Evolutionary conservation across 2,113 vertebrate genomes (phyloP).

Genomic region (Solenodon paradoxus): DNA sequence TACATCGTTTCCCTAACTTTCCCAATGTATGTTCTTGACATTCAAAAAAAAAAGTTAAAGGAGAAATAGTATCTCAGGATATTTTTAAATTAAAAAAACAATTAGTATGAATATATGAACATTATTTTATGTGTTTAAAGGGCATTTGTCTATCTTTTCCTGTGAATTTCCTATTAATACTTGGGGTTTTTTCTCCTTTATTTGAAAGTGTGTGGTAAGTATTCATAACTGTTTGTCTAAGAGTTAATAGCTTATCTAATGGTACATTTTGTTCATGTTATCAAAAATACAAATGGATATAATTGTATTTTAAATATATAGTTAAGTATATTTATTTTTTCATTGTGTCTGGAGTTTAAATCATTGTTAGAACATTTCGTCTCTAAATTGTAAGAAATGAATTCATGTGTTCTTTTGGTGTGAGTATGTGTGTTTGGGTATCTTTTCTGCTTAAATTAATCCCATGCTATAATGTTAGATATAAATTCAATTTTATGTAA

Average conservation of each 20-base stretch:
- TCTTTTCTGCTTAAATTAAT: not conserved
- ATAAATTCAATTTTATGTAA: not conserved
- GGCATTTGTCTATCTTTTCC: not conserved
- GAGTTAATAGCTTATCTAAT: not conserved
- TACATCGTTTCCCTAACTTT: not conserved
- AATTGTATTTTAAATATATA: not conserved
- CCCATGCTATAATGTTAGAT: not conserved
- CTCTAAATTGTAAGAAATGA: not conserved
- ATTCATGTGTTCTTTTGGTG: not conserved
- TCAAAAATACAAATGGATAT: not conserved
- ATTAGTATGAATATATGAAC: not conserved
- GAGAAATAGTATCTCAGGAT: not conserved
- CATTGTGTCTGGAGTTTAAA: not conserved
- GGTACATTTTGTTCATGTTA: not conserved
- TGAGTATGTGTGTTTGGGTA: not conserved
- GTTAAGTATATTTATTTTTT: not conserved
- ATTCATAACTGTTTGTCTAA: not conserved
- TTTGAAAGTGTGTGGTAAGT: not conserved
- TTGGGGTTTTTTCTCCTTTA: not conserved
- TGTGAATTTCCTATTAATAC: not conserved
- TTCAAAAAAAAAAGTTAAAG: too few species aligned
- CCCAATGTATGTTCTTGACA: not conserved
- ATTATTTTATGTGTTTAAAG: not conserved
- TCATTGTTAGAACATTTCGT: not conserved
- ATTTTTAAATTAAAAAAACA: too few species aligned